These are phyloP conservation scores for Etheostoma perlongum DNA, from an alignment of 2,797 vertebrate species.

Conservation along the genomic window DNA sequence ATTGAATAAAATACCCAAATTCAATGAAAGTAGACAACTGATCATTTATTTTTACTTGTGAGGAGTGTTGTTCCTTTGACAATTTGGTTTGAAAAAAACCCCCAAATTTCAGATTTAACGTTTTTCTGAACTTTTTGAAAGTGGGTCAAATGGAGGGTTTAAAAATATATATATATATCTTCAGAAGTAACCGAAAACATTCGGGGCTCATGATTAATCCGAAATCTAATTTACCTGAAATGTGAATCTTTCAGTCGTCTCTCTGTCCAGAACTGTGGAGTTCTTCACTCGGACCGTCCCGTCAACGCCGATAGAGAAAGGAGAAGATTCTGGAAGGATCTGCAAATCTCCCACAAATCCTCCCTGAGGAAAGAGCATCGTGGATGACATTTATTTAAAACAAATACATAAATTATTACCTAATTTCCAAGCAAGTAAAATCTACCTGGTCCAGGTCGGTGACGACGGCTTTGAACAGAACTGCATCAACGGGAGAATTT, in stretches of 20 bases:
- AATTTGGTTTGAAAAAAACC: no score
- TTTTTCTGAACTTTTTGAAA: no score
- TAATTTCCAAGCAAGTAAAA: neutral
- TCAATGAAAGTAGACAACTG: no score
- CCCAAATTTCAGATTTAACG: no score
- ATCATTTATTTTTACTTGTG: no score
- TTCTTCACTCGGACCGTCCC: conserved; percentile 81
- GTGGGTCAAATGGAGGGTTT: neutral
- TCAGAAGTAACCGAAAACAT: neutral
- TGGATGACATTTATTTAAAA: neutral
- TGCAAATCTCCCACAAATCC: conserved; percentile 81
- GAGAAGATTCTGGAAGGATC: conserved; percentile 73
- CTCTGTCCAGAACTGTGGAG: conserved; percentile 81
- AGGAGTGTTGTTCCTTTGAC: no score
- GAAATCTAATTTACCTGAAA: conserved; percentile 79
- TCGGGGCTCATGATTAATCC: neutral
- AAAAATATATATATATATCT: neutral
- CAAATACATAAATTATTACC: no score
- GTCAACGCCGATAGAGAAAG: conserved; percentile 78
- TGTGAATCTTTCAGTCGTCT: conserved; percentile 58
- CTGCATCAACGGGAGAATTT: conserved; percentile 74
- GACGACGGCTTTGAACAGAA: conserved; percentile 75
- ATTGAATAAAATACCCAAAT: no score
- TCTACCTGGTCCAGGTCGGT: conserved; percentile 84
- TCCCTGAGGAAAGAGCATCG: conserved; percentile 71